Percentiles rank a stretch among this genome's conserved stretches.
These are phyloP conservation scores for Buteo buteo DNA, from an alignment of 2,113 vertebrate species.

Conservation along the genomic window DNA sequence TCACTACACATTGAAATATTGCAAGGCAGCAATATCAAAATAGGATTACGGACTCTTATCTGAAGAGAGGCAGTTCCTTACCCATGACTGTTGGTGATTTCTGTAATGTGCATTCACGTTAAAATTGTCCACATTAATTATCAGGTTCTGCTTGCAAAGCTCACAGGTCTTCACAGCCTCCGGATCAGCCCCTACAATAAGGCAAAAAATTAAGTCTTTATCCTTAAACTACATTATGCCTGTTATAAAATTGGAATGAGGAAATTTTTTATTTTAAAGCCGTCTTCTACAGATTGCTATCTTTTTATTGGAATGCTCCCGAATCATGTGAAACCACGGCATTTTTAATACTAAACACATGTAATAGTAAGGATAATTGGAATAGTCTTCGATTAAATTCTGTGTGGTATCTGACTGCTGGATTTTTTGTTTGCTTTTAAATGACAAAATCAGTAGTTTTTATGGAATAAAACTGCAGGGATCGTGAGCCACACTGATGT, in stretches of 20 bases:
- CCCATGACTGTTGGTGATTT: slow-evolving; percentile 52
- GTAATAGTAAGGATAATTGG: not conserved
- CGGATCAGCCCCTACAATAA: slow-evolving; percentile 55
- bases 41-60: not conserved
- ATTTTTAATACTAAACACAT: not conserved
- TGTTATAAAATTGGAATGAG: not conserved
- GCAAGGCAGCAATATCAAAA: not conserved
- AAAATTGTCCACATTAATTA: slow-evolving; percentile 36
- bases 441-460: not conserved
- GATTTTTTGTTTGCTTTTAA: not conserved
- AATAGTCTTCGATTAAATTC: not conserved
- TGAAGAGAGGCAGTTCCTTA: slow-evolving; percentile 1
- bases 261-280: not conserved
- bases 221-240: not conserved
- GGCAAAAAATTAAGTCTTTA: not conserved
- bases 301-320: not conserved
- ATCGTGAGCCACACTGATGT: not conserved
- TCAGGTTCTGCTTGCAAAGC: slow-evolving; percentile 61
- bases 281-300: not conserved
- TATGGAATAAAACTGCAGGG: not conserved
- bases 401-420: not conserved
- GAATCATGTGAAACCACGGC: not conserved
- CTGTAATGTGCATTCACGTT: slow-evolving; percentile 38
- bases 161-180: slow-evolving; percentile 56
- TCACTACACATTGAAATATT: not conserved